Percentiles rank a stretch among this genome's conserved stretches.
Evolutionary conservation across 2,888 invertebrate genomes (phyloP).

Genomic region (Ryuthela nishihirai): DNA sequence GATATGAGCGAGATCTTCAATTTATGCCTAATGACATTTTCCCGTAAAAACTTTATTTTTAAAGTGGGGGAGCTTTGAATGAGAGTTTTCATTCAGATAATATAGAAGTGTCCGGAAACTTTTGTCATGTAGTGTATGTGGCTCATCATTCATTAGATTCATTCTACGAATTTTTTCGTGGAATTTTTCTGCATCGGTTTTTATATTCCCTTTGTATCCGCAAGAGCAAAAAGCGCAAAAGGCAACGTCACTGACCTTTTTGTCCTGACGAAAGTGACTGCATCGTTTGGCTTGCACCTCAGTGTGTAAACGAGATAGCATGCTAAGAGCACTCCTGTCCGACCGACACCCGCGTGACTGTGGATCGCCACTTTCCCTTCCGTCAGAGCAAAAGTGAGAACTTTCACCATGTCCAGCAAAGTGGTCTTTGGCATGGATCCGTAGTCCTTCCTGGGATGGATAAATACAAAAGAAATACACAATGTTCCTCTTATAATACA

Average conservation of each 20-base stretch:
- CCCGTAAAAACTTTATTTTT: too few relatives aligned
- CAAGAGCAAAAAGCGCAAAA: too few relatives aligned
- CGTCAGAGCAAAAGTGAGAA: conserved; percentile 73
- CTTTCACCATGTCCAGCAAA: conserved; percentile 86
- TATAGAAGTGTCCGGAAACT: too few relatives aligned
- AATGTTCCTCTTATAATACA: background rate
- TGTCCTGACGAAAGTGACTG: conserved; percentile 70
- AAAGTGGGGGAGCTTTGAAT: too few relatives aligned
- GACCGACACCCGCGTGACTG: conserved; percentile 80
- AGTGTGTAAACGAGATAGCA: conserved; percentile 78
- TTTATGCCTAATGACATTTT: too few relatives aligned
- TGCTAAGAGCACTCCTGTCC: conserved; percentile 82
- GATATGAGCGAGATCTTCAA: too few relatives aligned
- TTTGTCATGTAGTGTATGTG: too few relatives aligned
- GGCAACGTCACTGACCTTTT: conserved; percentile 54
- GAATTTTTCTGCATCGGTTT: too few relatives aligned
- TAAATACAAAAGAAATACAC: background rate
- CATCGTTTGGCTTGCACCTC: conserved; percentile 65
- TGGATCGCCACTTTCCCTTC: conserved; percentile 81
- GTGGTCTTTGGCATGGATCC: conserved; percentile 71
- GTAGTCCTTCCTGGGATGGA: conserved; percentile 67
- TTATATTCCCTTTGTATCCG: too few relatives aligned
- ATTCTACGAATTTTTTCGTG: too few relatives aligned
- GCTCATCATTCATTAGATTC: too few relatives aligned
- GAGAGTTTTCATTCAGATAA: too few relatives aligned